A percentile compares a stretch with the other conserved stretches of the same genome.
phyloP scores from a whole-genome alignment of 2,797 vertebrate genomes.

The Acropternis orthonyx region DNA sequence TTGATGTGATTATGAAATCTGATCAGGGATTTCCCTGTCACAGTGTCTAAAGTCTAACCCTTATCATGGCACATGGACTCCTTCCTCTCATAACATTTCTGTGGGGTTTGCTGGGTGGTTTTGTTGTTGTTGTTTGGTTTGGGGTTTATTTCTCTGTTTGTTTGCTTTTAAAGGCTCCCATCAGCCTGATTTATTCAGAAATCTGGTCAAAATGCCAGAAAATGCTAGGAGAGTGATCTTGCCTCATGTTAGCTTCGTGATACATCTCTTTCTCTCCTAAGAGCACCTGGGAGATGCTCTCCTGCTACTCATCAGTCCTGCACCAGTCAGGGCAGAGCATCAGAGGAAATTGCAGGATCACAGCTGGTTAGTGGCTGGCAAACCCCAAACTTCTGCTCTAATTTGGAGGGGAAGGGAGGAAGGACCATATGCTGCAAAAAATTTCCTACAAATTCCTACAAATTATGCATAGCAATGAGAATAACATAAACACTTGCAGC shows the following conservation, averaged over 20 bases:
- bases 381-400: neutral
- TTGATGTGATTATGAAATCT: neutral
- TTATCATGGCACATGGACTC: neutral
- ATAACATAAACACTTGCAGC: neutral
- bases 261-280: neutral
- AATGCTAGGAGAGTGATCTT: neutral
- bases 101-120: neutral
- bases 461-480: neutral
- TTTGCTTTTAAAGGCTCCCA: neutral
- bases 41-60: neutral
- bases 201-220: neutral
- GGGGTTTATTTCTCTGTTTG: neutral
- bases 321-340: neutral
- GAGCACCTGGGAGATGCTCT: neutral
- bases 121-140: neutral
- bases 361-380: neutral
- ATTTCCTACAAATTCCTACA: neutral
- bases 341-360: neutral
- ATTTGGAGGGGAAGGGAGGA: neutral
- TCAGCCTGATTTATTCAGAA: neutral
- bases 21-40: neutral
- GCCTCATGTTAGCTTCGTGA: neutral
- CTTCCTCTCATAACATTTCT: neutral
- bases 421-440: neutral
- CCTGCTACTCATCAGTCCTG: neutral